A percentile compares a stretch with the other conserved stretches of the same genome.
These are phyloP conservation scores for Neoarius graeffei DNA, from an alignment of 2,113 vertebrate genomes.

Conservation along the genomic window DNA sequence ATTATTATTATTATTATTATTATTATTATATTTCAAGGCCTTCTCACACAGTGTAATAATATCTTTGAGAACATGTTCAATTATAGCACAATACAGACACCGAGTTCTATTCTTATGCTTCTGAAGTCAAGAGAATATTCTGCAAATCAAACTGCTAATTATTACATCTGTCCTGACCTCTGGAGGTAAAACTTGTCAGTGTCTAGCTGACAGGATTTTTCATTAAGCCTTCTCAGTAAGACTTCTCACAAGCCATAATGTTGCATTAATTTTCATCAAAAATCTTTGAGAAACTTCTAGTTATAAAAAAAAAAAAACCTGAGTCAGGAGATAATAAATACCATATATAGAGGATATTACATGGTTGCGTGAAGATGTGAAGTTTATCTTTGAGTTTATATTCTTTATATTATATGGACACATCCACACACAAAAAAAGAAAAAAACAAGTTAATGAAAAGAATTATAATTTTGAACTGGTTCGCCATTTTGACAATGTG, in stretches of 20 bases:
- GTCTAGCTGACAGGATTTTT: neutral
- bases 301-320: neutral
- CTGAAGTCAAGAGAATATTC: neutral
- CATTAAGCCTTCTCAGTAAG: neutral
- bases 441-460: too few species aligned
- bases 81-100: neutral
- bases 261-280: neutral
- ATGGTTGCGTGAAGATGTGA: too few species aligned
- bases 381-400: too few species aligned
- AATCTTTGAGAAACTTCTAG: neutral
- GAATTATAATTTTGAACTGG: too few species aligned
- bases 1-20: too few species aligned
- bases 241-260: neutral
- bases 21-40: neutral
- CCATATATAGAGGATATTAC: neutral
- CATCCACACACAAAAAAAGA: too few species aligned
- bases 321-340: neutral
- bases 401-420: too few species aligned
- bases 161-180: neutral
- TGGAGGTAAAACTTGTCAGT: neutral
- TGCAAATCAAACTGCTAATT: constrained; percentile 6
- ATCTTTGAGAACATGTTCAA: neutral
- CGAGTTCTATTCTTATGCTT: neutral
- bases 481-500: too few species aligned
- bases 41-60: neutral